Evolutionary conservation across 2,888 invertebrate species (phyloP).

Genomic region (Cantharis rustica): DNA sequence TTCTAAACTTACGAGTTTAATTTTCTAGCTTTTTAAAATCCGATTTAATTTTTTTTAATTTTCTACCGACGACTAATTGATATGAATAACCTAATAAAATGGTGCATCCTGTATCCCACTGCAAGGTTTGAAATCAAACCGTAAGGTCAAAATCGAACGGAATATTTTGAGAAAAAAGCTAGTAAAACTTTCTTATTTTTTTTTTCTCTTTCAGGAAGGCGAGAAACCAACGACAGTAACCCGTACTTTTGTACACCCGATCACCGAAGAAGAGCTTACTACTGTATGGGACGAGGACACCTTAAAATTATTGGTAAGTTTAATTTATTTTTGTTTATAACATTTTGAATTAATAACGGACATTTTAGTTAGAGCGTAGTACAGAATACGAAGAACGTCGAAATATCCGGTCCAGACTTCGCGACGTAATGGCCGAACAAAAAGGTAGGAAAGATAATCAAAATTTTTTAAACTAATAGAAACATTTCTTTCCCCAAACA

Average conservation of each 20-base stretch:
- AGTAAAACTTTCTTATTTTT: neutral
- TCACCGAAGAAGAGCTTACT: constrained; percentile 67
- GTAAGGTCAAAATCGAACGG: neutral
- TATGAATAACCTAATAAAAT: too few species aligned
- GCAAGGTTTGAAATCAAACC: too few species aligned
- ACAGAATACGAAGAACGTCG: constrained; percentile 87
- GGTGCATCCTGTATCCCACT: too few species aligned
- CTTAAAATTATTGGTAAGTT: constrained; percentile 70
- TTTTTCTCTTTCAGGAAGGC: constrained; percentile 41
- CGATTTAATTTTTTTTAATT: neutral
- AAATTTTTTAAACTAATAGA: neutral
- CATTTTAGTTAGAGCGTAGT: constrained; percentile 77
- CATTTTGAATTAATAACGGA: neutral
- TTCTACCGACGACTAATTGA: neutral
- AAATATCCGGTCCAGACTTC: constrained; percentile 78
- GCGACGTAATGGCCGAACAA: constrained; percentile 84
- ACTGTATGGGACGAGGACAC: constrained; percentile 79
- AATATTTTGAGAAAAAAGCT: too few species aligned
- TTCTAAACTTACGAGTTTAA: neutral
- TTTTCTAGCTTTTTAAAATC: neutral
- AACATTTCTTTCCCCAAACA: constrained; percentile 40
- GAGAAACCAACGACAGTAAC: constrained; percentile 49
- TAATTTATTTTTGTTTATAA: neutral
- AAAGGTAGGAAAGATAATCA: constrained; percentile 66
- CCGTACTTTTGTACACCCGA: constrained; percentile 53